A percentile compares a stretch with the other conserved stretches of the same genome.
Conservation (phyloP, 1,140 invertebrate genomes). For the Propsilocerus akamusi region DNA sequence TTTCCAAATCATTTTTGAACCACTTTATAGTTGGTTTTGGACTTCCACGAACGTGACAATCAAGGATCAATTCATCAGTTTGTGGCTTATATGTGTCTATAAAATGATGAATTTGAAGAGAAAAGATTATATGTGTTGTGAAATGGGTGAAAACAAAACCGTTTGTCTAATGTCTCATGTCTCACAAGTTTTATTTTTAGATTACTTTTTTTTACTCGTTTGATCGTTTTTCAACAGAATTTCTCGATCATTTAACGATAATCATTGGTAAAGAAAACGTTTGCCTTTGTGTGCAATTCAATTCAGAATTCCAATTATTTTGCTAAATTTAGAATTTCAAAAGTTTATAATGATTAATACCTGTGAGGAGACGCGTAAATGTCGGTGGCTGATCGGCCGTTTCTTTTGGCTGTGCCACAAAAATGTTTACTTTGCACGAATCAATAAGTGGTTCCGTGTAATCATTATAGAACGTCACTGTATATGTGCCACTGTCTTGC, state of each 20-base stretch:
- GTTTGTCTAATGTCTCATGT: too few species aligned
- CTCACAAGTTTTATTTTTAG: too few species aligned
- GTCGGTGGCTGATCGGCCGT: slow-evolving; percentile 21
- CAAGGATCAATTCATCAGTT: slow-evolving; percentile 53
- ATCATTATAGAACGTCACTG: not conserved
- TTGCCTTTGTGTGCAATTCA: too few species aligned
- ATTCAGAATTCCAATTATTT: too few species aligned
- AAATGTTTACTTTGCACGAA: not conserved
- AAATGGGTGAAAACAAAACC: too few species aligned
- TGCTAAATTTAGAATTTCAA: not conserved
- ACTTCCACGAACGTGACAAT: slow-evolving; percentile 51
- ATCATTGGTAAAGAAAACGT: too few species aligned
- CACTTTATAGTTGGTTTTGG: slow-evolving; percentile 53
- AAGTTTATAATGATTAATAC: not conserved
- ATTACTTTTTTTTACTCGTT: too few species aligned
- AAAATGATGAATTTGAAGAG: too few species aligned
- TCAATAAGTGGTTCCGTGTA: not conserved
- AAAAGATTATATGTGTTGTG: too few species aligned
- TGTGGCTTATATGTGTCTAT: slow-evolving; percentile 42
- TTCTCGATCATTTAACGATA: too few species aligned
- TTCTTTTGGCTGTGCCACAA: not conserved
- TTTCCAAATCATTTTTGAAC: slow-evolving; percentile 45
- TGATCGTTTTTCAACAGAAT: too few species aligned
- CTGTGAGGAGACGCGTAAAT: slow-evolving; percentile 19
- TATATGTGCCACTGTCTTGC: not conserved